Base-by-base conservation (phyloP, 2,797 vertebrate genomes). In the Pangasius djambal region DNA sequence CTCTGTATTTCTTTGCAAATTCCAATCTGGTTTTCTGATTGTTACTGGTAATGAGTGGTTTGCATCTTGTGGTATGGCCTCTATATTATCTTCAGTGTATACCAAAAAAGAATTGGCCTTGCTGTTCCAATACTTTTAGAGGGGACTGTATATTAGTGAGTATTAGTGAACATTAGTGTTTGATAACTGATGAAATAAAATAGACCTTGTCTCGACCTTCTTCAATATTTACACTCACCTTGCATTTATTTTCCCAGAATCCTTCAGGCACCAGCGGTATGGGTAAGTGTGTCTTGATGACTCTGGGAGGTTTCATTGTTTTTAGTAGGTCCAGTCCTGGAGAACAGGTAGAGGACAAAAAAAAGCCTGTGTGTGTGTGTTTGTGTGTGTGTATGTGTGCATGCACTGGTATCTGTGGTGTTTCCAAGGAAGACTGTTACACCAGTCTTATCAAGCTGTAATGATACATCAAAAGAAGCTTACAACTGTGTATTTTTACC, bases 201-300 rank as follows among this genome's bases (percentile, higher is more conserved):
- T n/a, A 31, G 61, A 63, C 61, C 22, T 63, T 10, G 61, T 63
- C 25, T 28, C 1, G 8, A 9, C 31, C 34, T 70, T 16, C 16
- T 22, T 74, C 9, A 74, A 31, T 31, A 78, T n/a, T 18, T 10
- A 25, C 40, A 59, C 88, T 94, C 92, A 98, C 98, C 96, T 99
- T 99, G 95, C 97, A 98, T 61, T 92, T 94, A 78, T 97, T 97
- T 89, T 97, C 94, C 97, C 97, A 98, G 94, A 99, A 98, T 67
- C 95, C 96, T 25, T 93, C 90, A 16, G 98, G 98, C 85, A 99
- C 93, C 61, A 99, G 85, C 28, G 96, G 93, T 52, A 93, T 87
- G 0, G 97, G 97, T 31, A 99, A 94, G 89, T 99, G 98, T 4
- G 97, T 97, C 92, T 99, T 98, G 87, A 99, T 96, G 34, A 98